Evolutionary conservation across 1,140 invertebrate genomes (phyloP), one percentile per base, ranked within the genome.

Genomic region (Akabosia matsudoensis): DNA sequence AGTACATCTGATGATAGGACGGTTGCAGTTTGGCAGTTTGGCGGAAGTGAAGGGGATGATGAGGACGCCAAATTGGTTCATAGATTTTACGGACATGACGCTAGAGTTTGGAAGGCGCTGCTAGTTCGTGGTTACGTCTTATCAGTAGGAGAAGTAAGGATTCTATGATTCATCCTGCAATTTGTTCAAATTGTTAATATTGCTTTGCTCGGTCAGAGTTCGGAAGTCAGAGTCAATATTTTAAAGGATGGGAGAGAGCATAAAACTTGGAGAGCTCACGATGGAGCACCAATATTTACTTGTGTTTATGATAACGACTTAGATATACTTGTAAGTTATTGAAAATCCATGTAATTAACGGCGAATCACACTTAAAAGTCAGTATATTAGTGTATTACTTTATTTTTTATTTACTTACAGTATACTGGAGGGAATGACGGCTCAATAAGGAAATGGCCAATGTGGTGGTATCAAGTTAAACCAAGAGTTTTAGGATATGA

Each of bases 271-370:
- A 34, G 33, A 26, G 70, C 33, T 7, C 70, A 72, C 45, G 70
- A 72, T 72, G 70, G 70, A 7, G 70, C 70, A 13, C 70, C 70
- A 72, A 72, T 72, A 45, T 72, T 45, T 26, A 45, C 10, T 45
- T 72, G 70, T 37, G 70, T 7, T 37, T 51, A 72, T 51, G 70
- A 72, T 24, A 10, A 72, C 28, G 61, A 67, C 31, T 3, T 67
- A 24, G 61, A 67, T 30, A 67, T 67, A 30, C 28, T 67, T 24
- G 61, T 67, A 67, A n/a, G n/a, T n/a, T n/a, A n/a, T n/a, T 13
- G n/a, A n/a, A n/a, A n/a, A n/a, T 64, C 56, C 56, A 22, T 13
- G 28, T 24, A 22, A 24, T 45, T 45, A 45, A 45, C 7, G 18
- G 37, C 37, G 7, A 70, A 31, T n/a, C 33, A 22, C 24, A 61